A percentile compares a stretch with the other conserved stretches of the same genome.
Evolutionary conservation across 2,113 vertebrate species (phyloP).

Genomic region (Morone chrysops): DNA sequence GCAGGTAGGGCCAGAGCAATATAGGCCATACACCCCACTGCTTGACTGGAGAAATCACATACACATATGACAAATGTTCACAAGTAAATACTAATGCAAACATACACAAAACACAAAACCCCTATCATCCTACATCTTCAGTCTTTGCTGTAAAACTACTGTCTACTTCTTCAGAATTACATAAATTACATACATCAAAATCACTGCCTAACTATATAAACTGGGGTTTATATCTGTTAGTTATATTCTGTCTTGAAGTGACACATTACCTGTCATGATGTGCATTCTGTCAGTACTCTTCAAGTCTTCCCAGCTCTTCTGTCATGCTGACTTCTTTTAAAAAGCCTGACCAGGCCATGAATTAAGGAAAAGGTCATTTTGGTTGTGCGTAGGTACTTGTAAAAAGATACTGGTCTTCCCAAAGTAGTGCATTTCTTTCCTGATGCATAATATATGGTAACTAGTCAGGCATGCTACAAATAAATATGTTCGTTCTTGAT

Average conservation of each 20-base stretch:
- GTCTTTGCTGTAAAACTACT: not conserved
- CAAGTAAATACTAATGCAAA: not conserved
- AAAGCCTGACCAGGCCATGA: constrained; percentile 58
- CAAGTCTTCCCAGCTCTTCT: constrained; percentile 3
- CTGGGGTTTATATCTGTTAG: not conserved
- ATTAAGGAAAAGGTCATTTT: constrained; percentile 59
- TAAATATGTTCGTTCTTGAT: not conserved
- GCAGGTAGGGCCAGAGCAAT: constrained; percentile 65
- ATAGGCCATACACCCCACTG: constrained; percentile 49
- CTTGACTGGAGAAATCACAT: constrained; percentile 49
- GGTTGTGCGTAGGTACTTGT: constrained; percentile 56
- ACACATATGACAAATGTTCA: constrained; percentile 2
- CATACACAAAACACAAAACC: not conserved
- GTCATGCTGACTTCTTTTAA: constrained; percentile 55
- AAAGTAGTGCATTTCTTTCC: constrained; percentile 25
- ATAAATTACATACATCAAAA: not conserved
- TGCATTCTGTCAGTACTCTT: constrained; percentile 63
- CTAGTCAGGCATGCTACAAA: not conserved
- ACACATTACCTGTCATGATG: constrained; percentile 66
- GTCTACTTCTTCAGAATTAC: not conserved
- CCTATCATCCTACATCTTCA: not conserved
- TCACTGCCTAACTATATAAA: not conserved
- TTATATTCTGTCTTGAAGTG: not conserved
- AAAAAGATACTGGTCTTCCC: constrained; percentile 49
- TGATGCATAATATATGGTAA: constrained; percentile 49